phyloP scores from a whole-genome alignment of 2,113 vertebrate genomes.

The Eclectus roratus region DNA sequence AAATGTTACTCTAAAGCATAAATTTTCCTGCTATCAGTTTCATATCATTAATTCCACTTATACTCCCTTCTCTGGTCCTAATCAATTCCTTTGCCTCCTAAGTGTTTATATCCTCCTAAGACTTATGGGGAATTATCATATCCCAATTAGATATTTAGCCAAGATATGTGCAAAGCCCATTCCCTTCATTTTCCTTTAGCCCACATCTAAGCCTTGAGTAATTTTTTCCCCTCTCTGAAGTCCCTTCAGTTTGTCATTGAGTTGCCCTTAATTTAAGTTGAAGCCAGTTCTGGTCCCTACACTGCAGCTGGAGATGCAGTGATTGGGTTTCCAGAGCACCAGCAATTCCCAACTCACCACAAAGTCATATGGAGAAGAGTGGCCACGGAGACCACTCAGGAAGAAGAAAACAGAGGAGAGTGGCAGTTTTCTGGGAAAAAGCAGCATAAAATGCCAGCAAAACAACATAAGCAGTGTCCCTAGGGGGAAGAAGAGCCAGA shows the following conservation, averaged over 20 bases:
- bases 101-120: constrained; percentile 38
- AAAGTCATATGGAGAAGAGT: neutral
- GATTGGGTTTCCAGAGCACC: constrained; percentile 39
- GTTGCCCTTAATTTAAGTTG: constrained; percentile 47
- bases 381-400: neutral
- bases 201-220: constrained; percentile 58
- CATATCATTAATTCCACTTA: constrained; percentile 25
- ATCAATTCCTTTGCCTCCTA: constrained; percentile 45
- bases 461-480: neutral
- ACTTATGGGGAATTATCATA: constrained; percentile 43
- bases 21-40: constrained; percentile 30
- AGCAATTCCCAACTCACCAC: neutral
- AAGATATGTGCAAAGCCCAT: constrained; percentile 55
- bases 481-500: neutral
- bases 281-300: constrained; percentile 23
- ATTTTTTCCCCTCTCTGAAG: constrained; percentile 63
- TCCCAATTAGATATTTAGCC: constrained; percentile 36
- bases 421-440: neutral
- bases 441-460: neutral
- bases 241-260: constrained; percentile 63
- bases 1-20: constrained; percentile 33
- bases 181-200: constrained; percentile 59
- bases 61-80: constrained; percentile 4
- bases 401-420: neutral
- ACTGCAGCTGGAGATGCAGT: neutral